Evolutionary conservation across 2,113 vertebrate species (phyloP).

Genomic region (Alligator sinensis): DNA sequence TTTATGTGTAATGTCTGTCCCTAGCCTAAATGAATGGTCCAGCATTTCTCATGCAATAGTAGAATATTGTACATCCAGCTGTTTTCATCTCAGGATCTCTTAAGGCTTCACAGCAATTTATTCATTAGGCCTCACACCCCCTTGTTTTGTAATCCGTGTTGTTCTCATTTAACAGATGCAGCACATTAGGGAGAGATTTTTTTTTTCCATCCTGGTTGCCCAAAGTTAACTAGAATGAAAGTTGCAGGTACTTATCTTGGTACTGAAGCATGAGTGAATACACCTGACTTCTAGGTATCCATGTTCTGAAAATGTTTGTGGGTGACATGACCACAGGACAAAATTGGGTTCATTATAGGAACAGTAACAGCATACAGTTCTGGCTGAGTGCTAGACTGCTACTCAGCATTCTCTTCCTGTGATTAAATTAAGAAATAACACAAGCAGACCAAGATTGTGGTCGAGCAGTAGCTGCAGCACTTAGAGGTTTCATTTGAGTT

Average conservation of each 20-base stretch:
- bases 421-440: background rate
- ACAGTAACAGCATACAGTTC: background rate
- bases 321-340: fast-evolving
- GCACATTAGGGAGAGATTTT: background rate
- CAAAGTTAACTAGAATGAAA: background rate
- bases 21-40: background rate
- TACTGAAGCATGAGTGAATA: background rate
- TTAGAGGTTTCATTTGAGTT: background rate
- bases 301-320: background rate
- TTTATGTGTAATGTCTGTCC: too few species aligned
- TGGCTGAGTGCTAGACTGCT: background rate
- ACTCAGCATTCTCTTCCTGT: background rate
- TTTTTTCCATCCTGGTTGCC: background rate
- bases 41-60: background rate
- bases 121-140: background rate
- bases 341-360: background rate
- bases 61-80: background rate
- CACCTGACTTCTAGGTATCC: background rate
- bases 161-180: background rate
- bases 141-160: background rate
- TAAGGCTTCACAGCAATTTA: background rate
- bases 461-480: background rate
- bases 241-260: background rate
- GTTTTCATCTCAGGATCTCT: background rate
- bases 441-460: background rate